These are phyloP conservation scores for Intoshia linei DNA, from an alignment of 1,140 invertebrate genomes.

Conservation along the genomic window DNA sequence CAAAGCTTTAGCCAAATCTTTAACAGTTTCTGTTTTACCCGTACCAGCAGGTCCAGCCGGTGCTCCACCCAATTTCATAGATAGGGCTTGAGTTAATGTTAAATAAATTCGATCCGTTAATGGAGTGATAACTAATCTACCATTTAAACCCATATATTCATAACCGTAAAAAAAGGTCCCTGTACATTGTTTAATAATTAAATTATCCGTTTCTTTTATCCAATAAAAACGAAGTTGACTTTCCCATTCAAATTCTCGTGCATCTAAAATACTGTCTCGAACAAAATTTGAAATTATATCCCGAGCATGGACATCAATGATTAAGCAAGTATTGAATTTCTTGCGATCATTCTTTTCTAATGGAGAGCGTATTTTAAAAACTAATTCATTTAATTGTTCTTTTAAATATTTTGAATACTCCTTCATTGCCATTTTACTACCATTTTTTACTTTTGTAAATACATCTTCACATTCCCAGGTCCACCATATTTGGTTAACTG, in stretches of 20 bases:
- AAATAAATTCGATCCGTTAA: slow-evolving; percentile 57
- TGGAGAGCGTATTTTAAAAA: slow-evolving; percentile 35
- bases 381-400: slow-evolving; percentile 44
- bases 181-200: slow-evolving; percentile 46
- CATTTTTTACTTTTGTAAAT: slow-evolving; percentile 34
- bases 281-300: slow-evolving; percentile 58
- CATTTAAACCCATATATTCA: slow-evolving; percentile 67
- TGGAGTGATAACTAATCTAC: slow-evolving; percentile 51
- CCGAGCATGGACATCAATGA: slow-evolving; percentile 52
- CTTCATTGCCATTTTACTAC: slow-evolving; percentile 50
- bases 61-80: slow-evolving; percentile 52
- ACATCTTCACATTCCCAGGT: slow-evolving; percentile 60
- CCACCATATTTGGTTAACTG: slow-evolving; percentile 60
- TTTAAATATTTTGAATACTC: slow-evolving; percentile 45
- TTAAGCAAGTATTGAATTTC: slow-evolving; percentile 51
- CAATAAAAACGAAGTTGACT: slow-evolving; percentile 62
- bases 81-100: slow-evolving; percentile 38
- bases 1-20: slow-evolving; percentile 53
- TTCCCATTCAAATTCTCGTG: slow-evolving; percentile 56
- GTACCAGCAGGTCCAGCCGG: slow-evolving; percentile 34
- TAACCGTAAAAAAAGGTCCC: slow-evolving; percentile 56
- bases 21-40: slow-evolving; percentile 59
- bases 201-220: slow-evolving; percentile 41
- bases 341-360: slow-evolving; percentile 41
- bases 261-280: slow-evolving; percentile 43